Percentiles rank a stretch among this genome's conserved stretches.
These are phyloP conservation scores for Allacma fusca DNA, from an alignment of 2,888 invertebrate species.

Conservation along the genomic window DNA sequence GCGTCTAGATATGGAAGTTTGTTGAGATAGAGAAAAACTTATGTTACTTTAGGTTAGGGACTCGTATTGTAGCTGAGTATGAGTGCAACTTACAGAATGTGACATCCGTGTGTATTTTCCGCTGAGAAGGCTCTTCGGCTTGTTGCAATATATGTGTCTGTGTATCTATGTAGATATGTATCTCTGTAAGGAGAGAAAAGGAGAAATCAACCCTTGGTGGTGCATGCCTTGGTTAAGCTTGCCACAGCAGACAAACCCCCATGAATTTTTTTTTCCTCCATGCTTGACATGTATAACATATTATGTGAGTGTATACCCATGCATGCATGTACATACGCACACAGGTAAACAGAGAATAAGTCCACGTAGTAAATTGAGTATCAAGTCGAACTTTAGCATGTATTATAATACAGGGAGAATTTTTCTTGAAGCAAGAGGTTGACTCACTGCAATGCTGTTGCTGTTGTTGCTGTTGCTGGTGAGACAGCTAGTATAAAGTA, in stretches of 20 bases:
- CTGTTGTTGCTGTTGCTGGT: neutral
- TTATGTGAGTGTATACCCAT: neutral
- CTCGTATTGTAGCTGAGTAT: too few species aligned
- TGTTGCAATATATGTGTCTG: too few species aligned
- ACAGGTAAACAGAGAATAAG: neutral
- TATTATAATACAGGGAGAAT: neutral
- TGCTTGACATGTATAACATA: neutral
- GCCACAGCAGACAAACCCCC: constrained; percentile 17
- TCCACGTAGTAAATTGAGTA: neutral
- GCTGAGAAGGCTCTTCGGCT: too few species aligned
- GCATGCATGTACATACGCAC: too few species aligned
- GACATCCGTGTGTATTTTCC: neutral
- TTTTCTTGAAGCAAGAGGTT: neutral
- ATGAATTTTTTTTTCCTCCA: neutral
- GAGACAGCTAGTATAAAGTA: neutral
- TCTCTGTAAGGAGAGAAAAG: neutral
- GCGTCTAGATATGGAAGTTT: too few species aligned
- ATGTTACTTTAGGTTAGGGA: neutral
- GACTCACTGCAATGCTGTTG: neutral
- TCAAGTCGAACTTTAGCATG: constrained; percentile 1
- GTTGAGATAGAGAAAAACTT: too few species aligned
- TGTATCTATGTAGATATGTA: too few species aligned
- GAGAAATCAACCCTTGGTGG: neutral
- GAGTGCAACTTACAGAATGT: neutral
- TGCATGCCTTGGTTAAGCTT: neutral